Base-by-base conservation (phyloP, 2,888 invertebrate genomes). In the Caenorhabditis plicata region DNA sequence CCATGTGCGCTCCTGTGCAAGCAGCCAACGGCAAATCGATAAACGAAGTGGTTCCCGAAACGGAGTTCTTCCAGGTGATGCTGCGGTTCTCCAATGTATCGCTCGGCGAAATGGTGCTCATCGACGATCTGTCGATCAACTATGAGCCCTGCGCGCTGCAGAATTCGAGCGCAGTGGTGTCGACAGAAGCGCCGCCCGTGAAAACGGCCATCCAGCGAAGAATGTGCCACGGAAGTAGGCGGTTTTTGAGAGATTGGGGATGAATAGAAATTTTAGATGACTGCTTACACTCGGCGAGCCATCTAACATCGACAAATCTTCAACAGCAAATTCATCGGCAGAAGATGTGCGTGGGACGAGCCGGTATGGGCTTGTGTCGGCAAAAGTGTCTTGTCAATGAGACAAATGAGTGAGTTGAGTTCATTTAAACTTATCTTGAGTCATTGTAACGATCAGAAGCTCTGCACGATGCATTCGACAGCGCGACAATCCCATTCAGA, bases 21-120 rank as follows among this genome's bases (percentile, higher is more conserved):
- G 51, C 63, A 2, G 17, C 45, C 20, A 66, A 66, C 31, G 68
- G 68, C 3, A 42, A 52, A 33, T 41, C 55, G 15, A 53, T 66
- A 43, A 66, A 58, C 40, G 68, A 69, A 44, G 56, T 63, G 0
- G 49, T 69, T 23, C 68, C 68, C 22, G 60, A 64, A 33, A 64
- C 68, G 1, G 47, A 46, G 7, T 50, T 58, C 42, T 69, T 69
- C 38, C 61, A 61, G 45, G 68, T 68, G 13, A 49, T 52, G 19
- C 42, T 71, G n/a, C 58, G 64, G n/a, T 71, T 71, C 46, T 57
- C 65, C 2, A 71, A 71, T 43, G 51, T 71, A 9, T 57, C 67
- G 1, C 52, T 49, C 22, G 68, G 64, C 5, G 69, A 69, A 33
- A 64, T 64, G 41, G 48, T 69, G 8, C 49, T 71, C 17, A 31